These are phyloP conservation scores for Yponomeuta sedellus DNA, from an alignment of 2,888 invertebrate genomes.

Conservation along the genomic window DNA sequence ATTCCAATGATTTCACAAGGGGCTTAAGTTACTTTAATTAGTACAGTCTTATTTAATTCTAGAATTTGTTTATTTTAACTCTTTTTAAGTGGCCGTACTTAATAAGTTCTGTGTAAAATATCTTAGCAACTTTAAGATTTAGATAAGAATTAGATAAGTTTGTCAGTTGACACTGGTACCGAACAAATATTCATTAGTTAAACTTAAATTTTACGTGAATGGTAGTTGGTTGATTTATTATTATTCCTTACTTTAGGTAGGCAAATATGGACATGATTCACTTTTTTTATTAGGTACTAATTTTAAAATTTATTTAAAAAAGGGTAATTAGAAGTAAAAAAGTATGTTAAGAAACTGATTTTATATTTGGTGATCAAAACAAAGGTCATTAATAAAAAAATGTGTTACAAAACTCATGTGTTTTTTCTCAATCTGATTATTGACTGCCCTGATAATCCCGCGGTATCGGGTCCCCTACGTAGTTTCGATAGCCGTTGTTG, in stretches of 20 bases:
- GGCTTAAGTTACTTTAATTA: too few species aligned
- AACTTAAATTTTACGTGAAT: conserved; percentile 1
- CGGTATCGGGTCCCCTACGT: too few species aligned
- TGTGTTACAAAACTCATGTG: background rate
- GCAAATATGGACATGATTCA: conserved; percentile 4
- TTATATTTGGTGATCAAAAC: background rate
- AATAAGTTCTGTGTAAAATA: background rate
- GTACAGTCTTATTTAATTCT: background rate
- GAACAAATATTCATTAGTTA: conserved; percentile 55
- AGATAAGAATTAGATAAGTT: conserved; percentile 17
- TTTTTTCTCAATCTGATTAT: background rate
- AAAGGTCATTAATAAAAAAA: background rate
- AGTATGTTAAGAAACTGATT: background rate
- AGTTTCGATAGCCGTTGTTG: too few species aligned
- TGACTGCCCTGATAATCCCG: too few species aligned
- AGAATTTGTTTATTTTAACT: background rate
- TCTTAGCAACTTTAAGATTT: conserved; percentile 6
- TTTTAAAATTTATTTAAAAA: background rate
- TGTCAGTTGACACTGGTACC: conserved; percentile 59
- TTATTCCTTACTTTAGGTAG: background rate
- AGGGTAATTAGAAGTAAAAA: background rate
- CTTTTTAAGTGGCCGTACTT: conserved; percentile 12
- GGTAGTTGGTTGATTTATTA: background rate
- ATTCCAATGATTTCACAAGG: background rate
- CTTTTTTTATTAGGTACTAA: background rate